Base-by-base conservation (phyloP, 37 sponge, comb jelly and placozoan genomes). In the Agelas oroides region DNA sequence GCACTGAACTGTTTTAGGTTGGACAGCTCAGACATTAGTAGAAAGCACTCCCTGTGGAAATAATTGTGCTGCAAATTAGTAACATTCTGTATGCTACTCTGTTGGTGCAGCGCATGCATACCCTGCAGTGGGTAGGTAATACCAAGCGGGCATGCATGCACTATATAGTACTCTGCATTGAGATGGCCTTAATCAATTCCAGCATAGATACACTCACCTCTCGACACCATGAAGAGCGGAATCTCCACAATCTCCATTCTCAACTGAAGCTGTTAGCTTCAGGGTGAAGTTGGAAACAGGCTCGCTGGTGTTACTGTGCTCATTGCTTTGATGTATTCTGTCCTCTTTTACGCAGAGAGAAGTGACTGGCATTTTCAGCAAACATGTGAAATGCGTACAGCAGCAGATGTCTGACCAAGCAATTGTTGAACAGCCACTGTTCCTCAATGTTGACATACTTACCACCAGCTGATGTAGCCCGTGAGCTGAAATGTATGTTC, bases 281-380 rank as follows among this genome's bases (percentile, higher is more conserved):
- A 61, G 62, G 3, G 25, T 61, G 27, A 61, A 61, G 27, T 61
- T 61, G 62, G 62, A 61, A 5, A 61, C 62, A n/a, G n/a, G n/a
- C n/a, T n/a, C n/a, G n/a, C n/a, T n/a, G n/a, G n/a, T n/a, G n/a
- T n/a, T 61, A 34, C 12, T 61, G 62, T 14, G 62, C 27, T 61
- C 62, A 61, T 61, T 61, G 27, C 62, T 28, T 23, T 14, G 62
- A 61, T 61, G 27, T 61, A 61, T 61, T 61, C 62, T 14, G 62
- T 61, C 62, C 62, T 61, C 62, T 61, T n/a, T n/a, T 2, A 61
- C 62, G 14, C 62, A 28, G 27, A 61, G 62, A 61, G 62, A 23
- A 14, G 62, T 61, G 62, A 13, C 62, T 11, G 62, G 62, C 62
- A 61, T 61, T 61, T 11, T 61, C 11, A 25, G 46, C 8, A 46